A percentile compares a stretch with the other conserved stretches of the same genome.
Conservation (phyloP, 1,140 invertebrate genomes). For the Cotesia chilonis region DNA sequence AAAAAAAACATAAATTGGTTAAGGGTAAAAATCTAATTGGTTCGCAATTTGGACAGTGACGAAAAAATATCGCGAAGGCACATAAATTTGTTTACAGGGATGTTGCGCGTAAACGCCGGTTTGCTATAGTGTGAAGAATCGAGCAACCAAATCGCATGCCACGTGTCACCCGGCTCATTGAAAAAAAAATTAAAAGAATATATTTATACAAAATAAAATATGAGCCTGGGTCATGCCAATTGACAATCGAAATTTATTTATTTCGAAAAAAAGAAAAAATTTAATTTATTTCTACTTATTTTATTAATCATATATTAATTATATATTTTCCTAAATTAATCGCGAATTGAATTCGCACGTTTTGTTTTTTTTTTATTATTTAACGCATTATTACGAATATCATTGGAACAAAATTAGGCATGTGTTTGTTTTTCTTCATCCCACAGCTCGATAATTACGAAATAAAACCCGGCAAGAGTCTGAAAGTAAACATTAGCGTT, state of each 20-base stretch:
- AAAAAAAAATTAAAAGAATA: slow-evolving; percentile 18
- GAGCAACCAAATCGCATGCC: slow-evolving; percentile 65
- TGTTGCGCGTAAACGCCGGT: slow-evolving; percentile 62
- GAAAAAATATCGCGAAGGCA: slow-evolving; percentile 53
- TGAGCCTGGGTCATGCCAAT: slow-evolving; percentile 3
- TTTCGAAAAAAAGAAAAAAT: slow-evolving; percentile 39
- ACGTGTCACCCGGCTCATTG: slow-evolving; percentile 52
- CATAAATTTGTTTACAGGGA: slow-evolving; percentile 64
- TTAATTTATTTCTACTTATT: slow-evolving; percentile 30
- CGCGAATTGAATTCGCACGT: slow-evolving; percentile 43
- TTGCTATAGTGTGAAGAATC: slow-evolving; percentile 66
- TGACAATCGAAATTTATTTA: slow-evolving; percentile 44
- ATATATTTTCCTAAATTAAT: slow-evolving; percentile 44
- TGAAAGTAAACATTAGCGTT: slow-evolving; percentile 99
- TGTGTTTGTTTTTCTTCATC: slow-evolving; percentile 75
- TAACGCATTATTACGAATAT: slow-evolving; percentile 36
- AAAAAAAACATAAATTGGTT: slow-evolving; percentile 58
- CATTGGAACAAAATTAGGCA: slow-evolving; percentile 70
- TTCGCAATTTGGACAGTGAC: slow-evolving; percentile 51
- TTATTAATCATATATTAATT: slow-evolving; percentile 48
- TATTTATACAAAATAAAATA: slow-evolving; percentile 2
- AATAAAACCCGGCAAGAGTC: slow-evolving; percentile 98
- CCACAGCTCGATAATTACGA: slow-evolving; percentile 99
- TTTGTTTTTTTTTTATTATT: slow-evolving; percentile 38
- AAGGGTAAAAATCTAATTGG: slow-evolving; percentile 61